Base-by-base conservation (phyloP, 2,113 vertebrate genomes). In the Cathartes aura region DNA sequence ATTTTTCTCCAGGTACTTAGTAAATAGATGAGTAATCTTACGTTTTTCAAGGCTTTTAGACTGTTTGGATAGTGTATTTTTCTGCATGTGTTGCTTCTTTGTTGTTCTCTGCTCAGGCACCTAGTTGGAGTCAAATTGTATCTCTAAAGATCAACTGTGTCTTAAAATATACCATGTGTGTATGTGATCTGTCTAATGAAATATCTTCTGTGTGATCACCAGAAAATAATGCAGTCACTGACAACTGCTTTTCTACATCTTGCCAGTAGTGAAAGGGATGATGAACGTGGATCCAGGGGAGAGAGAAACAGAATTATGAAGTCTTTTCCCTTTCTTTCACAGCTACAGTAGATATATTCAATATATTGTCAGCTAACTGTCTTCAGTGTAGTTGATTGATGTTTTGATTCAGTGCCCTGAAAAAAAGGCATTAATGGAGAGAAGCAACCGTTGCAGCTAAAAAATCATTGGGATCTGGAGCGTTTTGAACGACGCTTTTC, bases 361-460 rank as follows among this genome's bases (percentile, higher is more conserved):
- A 52, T 92, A 38, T 73, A 59, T 88, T 88, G 79, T 90, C 95
- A 92, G 78, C 74, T 74, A 62, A 19, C 82, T 90, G 82, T 81
- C 93, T 90, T 19, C 82, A 30, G 26, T 10, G 59, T 4, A 48
- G 18, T 29, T 84, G 92, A 83, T 8, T 76, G 96, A 73, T 88
- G 67, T 74, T 93, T 96, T 90, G 88, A 94, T 84, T 90, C 38
- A 67, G 32, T 94, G 64, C 47, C 40, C 59, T 21, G 59, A 50
- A 24, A 64, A 64, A 85, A 85, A 55, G 11, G 22, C 20, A 19
- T 91, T 96, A 88, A 80, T 27, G 42, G 92, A 59, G 63, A 90
- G 63, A 82, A 89, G 72, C 30, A 92, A 90, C 63, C 85, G 62
- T 72, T 85, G 38, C 32, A 86, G 72, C 11, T 36, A 38, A 76